Conservation (phyloP, 1,140 invertebrate genomes). For the Temnothorax curvispinosus region DNA sequence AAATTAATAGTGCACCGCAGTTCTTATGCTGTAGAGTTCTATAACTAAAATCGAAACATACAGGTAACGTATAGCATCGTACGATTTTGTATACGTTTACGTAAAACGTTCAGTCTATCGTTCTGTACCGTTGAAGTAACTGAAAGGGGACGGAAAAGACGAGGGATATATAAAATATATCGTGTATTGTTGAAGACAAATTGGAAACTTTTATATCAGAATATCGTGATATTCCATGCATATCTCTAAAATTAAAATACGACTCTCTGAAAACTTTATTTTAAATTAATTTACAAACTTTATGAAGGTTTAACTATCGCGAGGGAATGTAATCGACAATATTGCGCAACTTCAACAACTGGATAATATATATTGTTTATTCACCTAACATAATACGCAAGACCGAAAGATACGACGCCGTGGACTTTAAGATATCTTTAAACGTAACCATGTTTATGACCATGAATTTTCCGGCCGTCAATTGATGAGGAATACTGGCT, state of each 20-base stretch:
- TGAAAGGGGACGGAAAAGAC: not conserved
- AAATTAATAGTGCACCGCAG: conserved; percentile 27
- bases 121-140: not conserved
- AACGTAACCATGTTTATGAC: conserved; percentile 47
- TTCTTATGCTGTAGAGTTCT: not conserved
- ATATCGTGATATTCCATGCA: not conserved
- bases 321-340: not conserved
- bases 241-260: too few species aligned
- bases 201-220: not conserved
- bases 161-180: not conserved
- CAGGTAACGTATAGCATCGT: not conserved
- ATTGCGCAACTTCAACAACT: not conserved
- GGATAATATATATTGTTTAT: not conserved
- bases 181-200: not conserved
- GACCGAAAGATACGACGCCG: conserved; percentile 52
- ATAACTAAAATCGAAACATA: not conserved
- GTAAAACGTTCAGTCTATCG: not conserved
- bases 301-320: not conserved
- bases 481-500: conserved; percentile 22
- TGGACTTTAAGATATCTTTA: conserved; percentile 54
- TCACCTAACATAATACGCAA: conserved; percentile 39
- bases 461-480: conserved; percentile 57
- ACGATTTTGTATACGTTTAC: not conserved
- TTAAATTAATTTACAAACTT: too few species aligned
- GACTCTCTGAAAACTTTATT: too few species aligned